Evolutionary conservation across 1,140 invertebrate genomes (phyloP), one percentile per base, ranked within the genome.

Genomic region (Aphis craccivora): DNA sequence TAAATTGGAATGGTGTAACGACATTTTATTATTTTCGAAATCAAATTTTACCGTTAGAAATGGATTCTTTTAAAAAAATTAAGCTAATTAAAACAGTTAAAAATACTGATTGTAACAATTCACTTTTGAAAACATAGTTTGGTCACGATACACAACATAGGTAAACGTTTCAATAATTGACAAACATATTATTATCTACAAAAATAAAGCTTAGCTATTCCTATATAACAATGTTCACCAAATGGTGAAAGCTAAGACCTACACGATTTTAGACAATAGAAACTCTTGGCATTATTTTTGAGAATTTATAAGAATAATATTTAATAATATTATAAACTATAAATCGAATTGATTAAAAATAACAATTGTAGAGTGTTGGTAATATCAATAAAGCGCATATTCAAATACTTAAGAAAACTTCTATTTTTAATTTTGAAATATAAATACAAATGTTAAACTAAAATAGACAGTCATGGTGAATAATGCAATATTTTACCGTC

Each of bases 381-480:
- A 83, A 86, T 40, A 23, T 40, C 83, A 25, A 53, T 35, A 37
- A 51, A 89, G 53, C 37, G 23, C 35, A 89, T 35, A 51, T 88
- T 88, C n/a, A 88, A 88, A 48, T 9, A 30, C 48, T 40, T 22
- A 22, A 84, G 43, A 84, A 86, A 35, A 88, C 22, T 8, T 55
- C 35, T 89, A 89, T 53, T 89, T 89, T 53, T 55, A 9, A 53
- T 89, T 53, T 48, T 88, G n/a, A 53, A 88, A 30, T 51, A 8
- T 89, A 53, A 35, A 40, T 40, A 60, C 35, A 67, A 30, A 45
- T 67, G 67, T 40, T 43, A 90, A 90, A 90, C 53, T 67, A 90
- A 90, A 90, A 60, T 25, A 90, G 37, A 90, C 35, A 30, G 37
- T 43, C 89, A 90, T 40, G 55, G 67, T 67, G 53, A 90, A 60